Conservation (phyloP, 2,888 invertebrate species). For the Neria commutata region DNA sequence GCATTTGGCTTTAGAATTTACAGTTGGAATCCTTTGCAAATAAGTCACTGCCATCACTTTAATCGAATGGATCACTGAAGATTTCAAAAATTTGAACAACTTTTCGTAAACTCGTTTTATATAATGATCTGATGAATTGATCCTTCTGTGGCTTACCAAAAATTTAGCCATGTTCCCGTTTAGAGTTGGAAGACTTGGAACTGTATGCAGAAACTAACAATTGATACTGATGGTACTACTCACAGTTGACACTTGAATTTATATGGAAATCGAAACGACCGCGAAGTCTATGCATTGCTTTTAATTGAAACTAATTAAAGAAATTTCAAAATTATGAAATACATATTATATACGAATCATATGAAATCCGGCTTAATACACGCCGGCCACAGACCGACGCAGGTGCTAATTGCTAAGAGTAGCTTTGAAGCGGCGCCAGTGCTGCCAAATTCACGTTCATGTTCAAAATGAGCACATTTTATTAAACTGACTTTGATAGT, state of each 20-base stretch:
- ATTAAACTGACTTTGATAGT: no score
- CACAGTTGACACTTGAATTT: conserved; percentile 33
- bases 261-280: conserved; percentile 24
- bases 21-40: no score
- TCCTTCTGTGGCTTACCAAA: conserved; percentile 55
- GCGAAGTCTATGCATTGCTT: conserved; percentile 17
- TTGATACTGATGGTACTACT: background rate
- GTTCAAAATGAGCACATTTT: no score
- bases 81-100: no score
- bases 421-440: no score
- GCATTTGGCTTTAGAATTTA: no score
- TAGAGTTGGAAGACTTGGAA: background rate
- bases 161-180: conserved; percentile 43
- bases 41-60: no score
- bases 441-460: no score
- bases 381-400: conserved; percentile 40
- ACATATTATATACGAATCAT: no score
- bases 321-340: conserved; percentile 31
- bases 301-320: conserved; percentile 56
- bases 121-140: no score
- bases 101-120: no score
- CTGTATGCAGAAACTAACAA: background rate
- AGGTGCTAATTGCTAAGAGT: conserved; percentile 44
- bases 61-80: no score
- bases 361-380: conserved; percentile 26